A percentile compares a stretch with the other conserved stretches of the same genome.
Conservation (phyloP, 30 jellyfish, hydroid and myxozoan species). For the Turritopsis dohrnii region DNA sequence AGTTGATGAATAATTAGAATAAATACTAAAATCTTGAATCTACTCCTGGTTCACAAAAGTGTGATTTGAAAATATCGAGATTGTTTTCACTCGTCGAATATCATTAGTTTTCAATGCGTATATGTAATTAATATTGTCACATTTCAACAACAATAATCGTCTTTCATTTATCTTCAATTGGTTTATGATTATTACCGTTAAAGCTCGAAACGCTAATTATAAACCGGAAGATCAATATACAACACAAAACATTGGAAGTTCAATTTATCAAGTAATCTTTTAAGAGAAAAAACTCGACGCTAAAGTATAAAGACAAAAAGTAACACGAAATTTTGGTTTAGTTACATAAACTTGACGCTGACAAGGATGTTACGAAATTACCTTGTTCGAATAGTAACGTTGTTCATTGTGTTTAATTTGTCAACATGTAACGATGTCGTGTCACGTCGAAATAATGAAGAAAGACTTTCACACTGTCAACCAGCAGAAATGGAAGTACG, state of each 20-base stretch:
- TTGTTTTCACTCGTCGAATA: not conserved
- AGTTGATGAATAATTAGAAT: not conserved
- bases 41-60: too few species aligned
- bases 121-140: not conserved
- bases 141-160: not conserved
- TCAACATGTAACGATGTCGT: not conserved
- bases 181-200: not conserved
- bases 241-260: not conserved
- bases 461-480: not conserved
- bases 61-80: not conserved
- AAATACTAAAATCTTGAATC: not conserved
- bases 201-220: not conserved
- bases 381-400: not conserved
- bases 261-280: not conserved
- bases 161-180: not conserved
- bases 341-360: not conserved
- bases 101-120: not conserved
- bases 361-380: not conserved
- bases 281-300: not conserved
- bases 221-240: not conserved
- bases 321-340: not conserved
- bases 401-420: not conserved
- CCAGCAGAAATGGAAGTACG: not conserved
- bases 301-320: not conserved
- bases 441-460: not conserved